Base-by-base conservation (phyloP, 2,888 invertebrate species). In the Aphrophora alni region DNA sequence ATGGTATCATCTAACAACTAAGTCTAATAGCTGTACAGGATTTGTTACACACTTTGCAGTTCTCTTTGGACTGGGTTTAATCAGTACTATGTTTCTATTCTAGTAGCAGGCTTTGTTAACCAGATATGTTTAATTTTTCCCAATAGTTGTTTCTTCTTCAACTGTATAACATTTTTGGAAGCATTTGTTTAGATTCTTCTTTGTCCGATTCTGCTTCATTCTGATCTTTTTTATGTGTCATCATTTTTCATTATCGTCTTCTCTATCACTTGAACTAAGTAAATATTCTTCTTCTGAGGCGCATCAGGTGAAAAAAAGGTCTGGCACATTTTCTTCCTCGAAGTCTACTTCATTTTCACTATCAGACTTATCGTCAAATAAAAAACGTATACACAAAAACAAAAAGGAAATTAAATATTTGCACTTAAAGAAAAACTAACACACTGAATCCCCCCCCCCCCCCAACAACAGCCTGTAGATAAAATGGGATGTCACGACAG, bases 1-100 rank as follows among this genome's bases (percentile, higher is more conserved):
- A 77, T 77, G 25, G 12, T 77, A 21, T 77, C 70, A 77, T 77
- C 38, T 70, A 77, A 25, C n/a, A 70, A 33, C 27, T 38, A 77
- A 38, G 68, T 24, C 77, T 28, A 77, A 77, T 7, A 77, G 1
- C 28, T 77, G 68, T 77, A 27, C 69, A 70, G 69, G 33, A 77
- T 77, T 70, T 77, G 77, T 77, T 24, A 21, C 24, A 69, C 69
- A 5, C 26, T 69, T 69, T 26, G 69, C 69, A 44, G 44, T 12
- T 44, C 44, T 2, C 44, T 44, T 51, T 26, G 59, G 59, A 44
- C 12, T 8, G 2, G 69, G 33, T 8, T 33, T 33, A 21, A 69
- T 21, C 24, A 77, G 24, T 24, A 77, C 28, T 68, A 68, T 77
- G 27, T 77, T 77, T 38, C 77, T 77, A n/a, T 38, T 77, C 33